phyloP scores from a whole-genome alignment of 2,888 invertebrate species.

The Rhamnusium bicolor region DNA sequence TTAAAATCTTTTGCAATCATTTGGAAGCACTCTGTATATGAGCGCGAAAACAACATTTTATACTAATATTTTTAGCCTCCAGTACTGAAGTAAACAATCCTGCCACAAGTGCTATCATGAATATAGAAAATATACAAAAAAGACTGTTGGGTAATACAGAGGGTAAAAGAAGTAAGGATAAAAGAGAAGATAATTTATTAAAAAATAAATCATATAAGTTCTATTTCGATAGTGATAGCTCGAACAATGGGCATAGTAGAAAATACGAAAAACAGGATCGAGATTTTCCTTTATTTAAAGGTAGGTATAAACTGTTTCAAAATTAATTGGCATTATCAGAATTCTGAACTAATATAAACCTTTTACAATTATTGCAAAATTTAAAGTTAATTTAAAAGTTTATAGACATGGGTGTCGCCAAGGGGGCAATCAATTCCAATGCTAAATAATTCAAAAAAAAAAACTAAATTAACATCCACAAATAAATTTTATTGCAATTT shows the following conservation, averaged over 20 bases:
- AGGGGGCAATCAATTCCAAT: no score
- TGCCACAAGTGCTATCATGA: constrained; percentile 54
- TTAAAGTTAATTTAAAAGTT: no score
- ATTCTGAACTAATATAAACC: no score
- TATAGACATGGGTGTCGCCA: no score
- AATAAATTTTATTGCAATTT: no score
- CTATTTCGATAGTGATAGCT: constrained; percentile 53
- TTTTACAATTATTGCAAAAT: no score
- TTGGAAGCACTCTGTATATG: no score
- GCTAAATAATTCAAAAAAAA: no score
- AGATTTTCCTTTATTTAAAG: constrained; percentile 55
- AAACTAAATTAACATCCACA: no score
- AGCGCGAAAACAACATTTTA: background rate
- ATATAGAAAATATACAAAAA: constrained; percentile 58
- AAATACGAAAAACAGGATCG: constrained; percentile 48
- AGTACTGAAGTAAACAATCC: constrained; percentile 59
- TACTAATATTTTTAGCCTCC: constrained; percentile 75
- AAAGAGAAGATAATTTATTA: constrained; percentile 45
- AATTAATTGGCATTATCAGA: no score
- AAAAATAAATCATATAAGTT: constrained; percentile 51
- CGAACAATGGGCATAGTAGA: constrained; percentile 50
- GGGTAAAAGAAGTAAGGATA: constrained; percentile 54
- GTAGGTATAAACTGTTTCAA: constrained; percentile 37
- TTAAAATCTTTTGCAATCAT: no score
- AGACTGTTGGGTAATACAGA: constrained; percentile 53